Conservation (phyloP, 2,888 invertebrate species). For the Ophonus ardosiacus region DNA sequence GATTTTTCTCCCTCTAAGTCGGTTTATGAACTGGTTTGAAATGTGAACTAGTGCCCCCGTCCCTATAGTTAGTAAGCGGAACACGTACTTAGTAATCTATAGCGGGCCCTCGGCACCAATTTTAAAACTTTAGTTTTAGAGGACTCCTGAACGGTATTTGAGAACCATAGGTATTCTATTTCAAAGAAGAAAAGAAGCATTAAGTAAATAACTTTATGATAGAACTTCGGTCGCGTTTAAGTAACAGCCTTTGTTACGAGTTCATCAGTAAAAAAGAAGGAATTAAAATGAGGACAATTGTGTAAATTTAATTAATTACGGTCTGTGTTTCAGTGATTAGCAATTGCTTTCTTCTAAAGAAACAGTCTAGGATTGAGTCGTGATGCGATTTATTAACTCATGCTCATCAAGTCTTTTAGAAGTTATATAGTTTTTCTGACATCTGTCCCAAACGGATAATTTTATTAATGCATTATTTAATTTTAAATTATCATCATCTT, state of each 20-base stretch:
- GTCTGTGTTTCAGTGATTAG: not conserved
- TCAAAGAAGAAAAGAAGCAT: constrained; percentile 53
- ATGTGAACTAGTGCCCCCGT: constrained; percentile 22
- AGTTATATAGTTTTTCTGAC: no score
- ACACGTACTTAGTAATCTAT: constrained; percentile 49
- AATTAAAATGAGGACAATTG: constrained; percentile 5
- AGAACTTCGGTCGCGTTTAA: constrained; percentile 26
- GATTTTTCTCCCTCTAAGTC: not conserved
- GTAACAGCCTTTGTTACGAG: constrained; percentile 31
- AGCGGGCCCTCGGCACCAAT: constrained; percentile 50
- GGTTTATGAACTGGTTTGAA: constrained; percentile 7
- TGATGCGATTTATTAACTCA: no score
- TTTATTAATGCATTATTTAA: no score
- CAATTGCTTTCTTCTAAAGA: not conserved
- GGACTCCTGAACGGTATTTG: constrained; percentile 49
- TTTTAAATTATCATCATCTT: no score
- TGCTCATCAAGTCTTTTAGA: no score
- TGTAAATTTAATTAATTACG: constrained; percentile 4
- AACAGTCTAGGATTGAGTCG: not conserved
- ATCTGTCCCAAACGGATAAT: no score
- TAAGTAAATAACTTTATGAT: constrained; percentile 53
- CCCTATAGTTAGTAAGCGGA: constrained; percentile 33
- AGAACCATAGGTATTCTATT: constrained; percentile 52
- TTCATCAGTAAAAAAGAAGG: not conserved
- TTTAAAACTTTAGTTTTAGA: constrained; percentile 49